Evolutionary conservation across 2,888 invertebrate species (phyloP).

Genomic region (Phlogophora meticulosa): DNA sequence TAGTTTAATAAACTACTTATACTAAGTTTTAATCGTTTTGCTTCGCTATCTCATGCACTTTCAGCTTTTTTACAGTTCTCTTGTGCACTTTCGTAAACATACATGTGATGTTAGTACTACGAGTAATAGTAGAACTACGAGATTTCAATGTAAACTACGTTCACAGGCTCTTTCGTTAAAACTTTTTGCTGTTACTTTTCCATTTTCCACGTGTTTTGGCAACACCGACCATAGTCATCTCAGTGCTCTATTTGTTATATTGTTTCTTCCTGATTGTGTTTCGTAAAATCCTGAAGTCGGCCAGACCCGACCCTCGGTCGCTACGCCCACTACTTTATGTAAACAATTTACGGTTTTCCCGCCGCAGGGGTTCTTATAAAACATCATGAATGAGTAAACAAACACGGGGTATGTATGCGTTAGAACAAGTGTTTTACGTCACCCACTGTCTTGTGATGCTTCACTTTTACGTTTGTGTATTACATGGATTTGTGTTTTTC

Average conservation of each 20-base stretch:
- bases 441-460: slow-evolving; percentile 43
- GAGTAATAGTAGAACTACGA: neutral
- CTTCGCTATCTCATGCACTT: slow-evolving; percentile 28
- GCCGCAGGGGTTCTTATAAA: slow-evolving; percentile 71
- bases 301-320: slow-evolving; percentile 20
- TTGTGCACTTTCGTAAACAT: neutral
- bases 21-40: slow-evolving; percentile 50
- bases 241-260: slow-evolving; percentile 6
- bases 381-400: slow-evolving; percentile 76
- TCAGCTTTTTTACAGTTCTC: slow-evolving; percentile 11
- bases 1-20: slow-evolving; percentile 41
- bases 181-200: slow-evolving; percentile 15
- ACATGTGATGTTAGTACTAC: slow-evolving; percentile 1
- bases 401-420: slow-evolving; percentile 67
- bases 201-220: slow-evolving; percentile 6
- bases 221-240: neutral
- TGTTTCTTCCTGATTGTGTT: slow-evolving; percentile 31
- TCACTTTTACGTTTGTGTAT: slow-evolving; percentile 59
- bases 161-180: slow-evolving; percentile 7
- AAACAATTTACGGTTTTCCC: slow-evolving; percentile 69
- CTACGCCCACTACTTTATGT: slow-evolving; percentile 56
- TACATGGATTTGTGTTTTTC: slow-evolving; percentile 32
- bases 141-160: slow-evolving; percentile 21
- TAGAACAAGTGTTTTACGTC: slow-evolving; percentile 71
- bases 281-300: slow-evolving; percentile 9